Percentiles rank a stretch among this genome's conserved stretches.
phyloP scores from a whole-genome alignment of 92 coral and sea anemone species.

The Parazoanthus atlanticus region DNA sequence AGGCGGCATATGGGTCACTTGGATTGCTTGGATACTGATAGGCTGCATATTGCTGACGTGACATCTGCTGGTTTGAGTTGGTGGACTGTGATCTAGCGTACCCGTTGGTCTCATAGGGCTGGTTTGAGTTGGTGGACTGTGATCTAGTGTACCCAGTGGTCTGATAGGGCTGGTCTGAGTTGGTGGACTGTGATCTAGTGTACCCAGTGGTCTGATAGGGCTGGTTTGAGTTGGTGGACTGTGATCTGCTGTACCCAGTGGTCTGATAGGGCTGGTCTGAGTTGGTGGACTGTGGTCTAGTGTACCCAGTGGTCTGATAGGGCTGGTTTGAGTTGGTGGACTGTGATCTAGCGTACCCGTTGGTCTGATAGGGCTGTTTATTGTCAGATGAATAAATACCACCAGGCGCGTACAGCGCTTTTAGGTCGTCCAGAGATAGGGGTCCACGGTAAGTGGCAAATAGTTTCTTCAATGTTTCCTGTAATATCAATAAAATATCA shows the following conservation, averaged over 20 bases:
- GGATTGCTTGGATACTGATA: slow-evolving; percentile 8
- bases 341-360: slow-evolving; percentile 4
- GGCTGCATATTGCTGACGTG: slow-evolving; percentile 21
- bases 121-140: background rate
- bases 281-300: background rate
- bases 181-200: slow-evolving; percentile 9
- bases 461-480: slow-evolving; percentile 22
- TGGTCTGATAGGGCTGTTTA: background rate
- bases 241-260: background rate
- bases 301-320: background rate
- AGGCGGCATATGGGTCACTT: background rate
- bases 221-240: background rate
- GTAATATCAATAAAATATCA: background rate
- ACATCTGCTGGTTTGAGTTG: background rate
- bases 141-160: background rate
- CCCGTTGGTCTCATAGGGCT: too few relatives aligned
- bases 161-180: background rate
- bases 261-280: background rate
- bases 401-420: slow-evolving; percentile 25
- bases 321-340: background rate
- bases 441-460: slow-evolving; percentile 40
- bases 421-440: slow-evolving; percentile 8
- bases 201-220: background rate
- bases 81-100: too few relatives aligned
- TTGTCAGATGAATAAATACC: slow-evolving; percentile 16